Conservation (phyloP, 92 coral and sea anemone genomes). For the Epizoanthus rinbou region DNA sequence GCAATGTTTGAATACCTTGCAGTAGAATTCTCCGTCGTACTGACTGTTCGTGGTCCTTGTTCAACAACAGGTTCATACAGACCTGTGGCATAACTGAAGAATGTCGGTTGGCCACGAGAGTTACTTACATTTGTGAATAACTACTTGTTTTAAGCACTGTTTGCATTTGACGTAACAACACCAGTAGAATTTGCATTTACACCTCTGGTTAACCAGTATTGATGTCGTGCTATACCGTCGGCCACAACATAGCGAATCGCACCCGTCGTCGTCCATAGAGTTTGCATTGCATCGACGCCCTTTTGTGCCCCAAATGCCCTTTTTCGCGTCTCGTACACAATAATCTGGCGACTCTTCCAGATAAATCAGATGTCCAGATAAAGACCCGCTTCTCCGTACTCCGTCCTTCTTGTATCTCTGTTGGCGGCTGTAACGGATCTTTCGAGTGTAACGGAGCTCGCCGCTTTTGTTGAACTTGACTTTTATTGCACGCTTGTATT, state of each 20-base stretch:
- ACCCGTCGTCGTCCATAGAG: not conserved
- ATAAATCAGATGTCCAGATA: not conserved
- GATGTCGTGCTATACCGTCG: not conserved
- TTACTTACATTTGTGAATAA: not conserved
- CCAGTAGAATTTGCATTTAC: slow-evolving; percentile 5
- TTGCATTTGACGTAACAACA: slow-evolving; percentile 3
- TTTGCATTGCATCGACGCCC: not conserved
- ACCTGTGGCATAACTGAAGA: not conserved
- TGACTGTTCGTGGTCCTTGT: no score
- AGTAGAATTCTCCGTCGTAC: no score
- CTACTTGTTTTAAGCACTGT: not conserved
- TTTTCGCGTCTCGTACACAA: not conserved
- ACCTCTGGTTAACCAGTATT: not conserved
- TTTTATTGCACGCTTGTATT: not conserved
- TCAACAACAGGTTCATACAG: not conserved
- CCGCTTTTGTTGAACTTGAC: not conserved
- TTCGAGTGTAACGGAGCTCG: not conserved
- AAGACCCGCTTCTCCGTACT: not conserved
- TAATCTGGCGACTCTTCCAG: not conserved
- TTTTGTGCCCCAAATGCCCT: not conserved
- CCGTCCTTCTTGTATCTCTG: not conserved
- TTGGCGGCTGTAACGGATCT: not conserved
- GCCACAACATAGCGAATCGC: not conserved
- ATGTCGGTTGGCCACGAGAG: not conserved
- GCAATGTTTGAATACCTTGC: no score